These are phyloP conservation scores for Aurelia sp. DNA, from an alignment of 30 jellyfish, hydroid and myxozoan species.

Conservation along the genomic window DNA sequence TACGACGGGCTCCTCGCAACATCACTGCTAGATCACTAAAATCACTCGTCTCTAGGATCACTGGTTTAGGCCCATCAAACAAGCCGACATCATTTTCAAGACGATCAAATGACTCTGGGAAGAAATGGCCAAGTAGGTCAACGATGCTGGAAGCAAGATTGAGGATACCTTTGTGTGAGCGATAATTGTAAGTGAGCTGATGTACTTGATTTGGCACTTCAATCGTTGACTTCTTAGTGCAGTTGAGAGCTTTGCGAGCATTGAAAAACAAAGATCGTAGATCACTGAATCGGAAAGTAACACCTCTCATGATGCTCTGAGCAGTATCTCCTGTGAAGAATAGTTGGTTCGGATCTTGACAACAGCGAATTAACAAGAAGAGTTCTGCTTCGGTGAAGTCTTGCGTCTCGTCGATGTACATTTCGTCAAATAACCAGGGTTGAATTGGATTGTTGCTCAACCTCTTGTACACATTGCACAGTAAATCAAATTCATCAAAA, in stretches of 20 bases:
- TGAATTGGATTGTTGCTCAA: constrained; percentile 32
- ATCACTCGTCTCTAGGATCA: constrained; percentile 75
- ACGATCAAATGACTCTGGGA: constrained; percentile 86
- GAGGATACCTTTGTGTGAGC: constrained; percentile 89
- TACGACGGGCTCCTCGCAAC: constrained; percentile 82
- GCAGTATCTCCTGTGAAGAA: constrained; percentile 97
- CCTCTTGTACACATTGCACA: constrained; percentile 69
- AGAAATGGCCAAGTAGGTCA: constrained; percentile 59
- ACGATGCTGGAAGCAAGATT: constrained; percentile 78
- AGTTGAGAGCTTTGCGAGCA: constrained; percentile 54
- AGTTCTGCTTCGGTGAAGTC: constrained; percentile 93
- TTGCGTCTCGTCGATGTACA: constrained; percentile 91
- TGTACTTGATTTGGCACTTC: constrained; percentile 71
- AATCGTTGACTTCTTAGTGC: constrained; percentile 24
- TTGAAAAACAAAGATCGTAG: constrained; percentile 65
- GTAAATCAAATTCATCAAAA: constrained; percentile 81
- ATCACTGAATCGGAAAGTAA: constrained; percentile 88
- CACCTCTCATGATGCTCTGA: constrained; percentile 90
- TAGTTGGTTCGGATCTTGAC: constrained; percentile 82
- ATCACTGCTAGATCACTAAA: constrained; percentile 77
- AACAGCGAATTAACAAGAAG: constrained; percentile 67
- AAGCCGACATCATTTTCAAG: constrained; percentile 79
- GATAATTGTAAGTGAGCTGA: constrained; percentile 83
- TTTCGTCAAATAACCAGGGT: constrained; percentile 80
- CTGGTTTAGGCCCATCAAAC: constrained; percentile 96